phyloP scores from a whole-genome alignment of 2,797 vertebrate genomes.

The Aulostomus chinensis region DNA sequence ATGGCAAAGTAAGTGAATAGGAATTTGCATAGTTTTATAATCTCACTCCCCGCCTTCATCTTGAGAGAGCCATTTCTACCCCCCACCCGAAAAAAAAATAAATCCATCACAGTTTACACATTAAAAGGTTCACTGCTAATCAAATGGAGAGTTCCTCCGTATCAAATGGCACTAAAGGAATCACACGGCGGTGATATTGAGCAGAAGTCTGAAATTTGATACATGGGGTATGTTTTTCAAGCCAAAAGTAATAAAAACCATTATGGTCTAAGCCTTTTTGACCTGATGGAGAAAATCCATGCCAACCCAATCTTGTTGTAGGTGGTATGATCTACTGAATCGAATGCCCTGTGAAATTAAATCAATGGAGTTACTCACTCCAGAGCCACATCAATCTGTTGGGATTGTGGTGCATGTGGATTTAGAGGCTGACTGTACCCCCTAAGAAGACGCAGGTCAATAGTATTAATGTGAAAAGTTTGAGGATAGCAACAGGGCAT shows the following conservation, averaged over 20 bases:
- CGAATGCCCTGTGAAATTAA: slow-evolving; percentile 73
- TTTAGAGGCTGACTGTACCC: slow-evolving; percentile 48
- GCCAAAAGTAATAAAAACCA: slow-evolving; percentile 80
- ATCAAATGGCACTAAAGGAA: slow-evolving; percentile 13
- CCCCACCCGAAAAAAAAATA: no score
- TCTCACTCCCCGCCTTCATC: no score
- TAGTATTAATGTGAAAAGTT: slow-evolving; percentile 62
- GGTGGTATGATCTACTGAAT: slow-evolving; percentile 71
- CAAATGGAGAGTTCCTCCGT: slow-evolving; percentile 44
- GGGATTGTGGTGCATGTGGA: slow-evolving; percentile 52
- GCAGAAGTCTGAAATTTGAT: slow-evolving; percentile 68
- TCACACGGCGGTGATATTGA: slow-evolving; percentile 25
- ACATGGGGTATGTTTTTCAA: slow-evolving; percentile 68
- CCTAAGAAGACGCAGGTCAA: slow-evolving; percentile 53
- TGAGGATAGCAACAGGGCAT: slow-evolving; percentile 30
- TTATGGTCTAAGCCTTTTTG: slow-evolving; percentile 74
- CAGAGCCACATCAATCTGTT: slow-evolving; percentile 66
- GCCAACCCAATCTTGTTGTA: slow-evolving; percentile 75
- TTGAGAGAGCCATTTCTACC: no score
- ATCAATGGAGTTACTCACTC: slow-evolving; percentile 75
- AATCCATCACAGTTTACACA: slow-evolving; percentile 12
- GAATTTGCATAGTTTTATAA: no score
- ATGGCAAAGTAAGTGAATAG: no score
- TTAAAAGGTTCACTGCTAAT: slow-evolving; percentile 34
- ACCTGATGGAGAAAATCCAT: slow-evolving; percentile 78